Base-by-base conservation (phyloP, 2,797 vertebrate species). In the Enteromius thamalakanensis region DNA sequence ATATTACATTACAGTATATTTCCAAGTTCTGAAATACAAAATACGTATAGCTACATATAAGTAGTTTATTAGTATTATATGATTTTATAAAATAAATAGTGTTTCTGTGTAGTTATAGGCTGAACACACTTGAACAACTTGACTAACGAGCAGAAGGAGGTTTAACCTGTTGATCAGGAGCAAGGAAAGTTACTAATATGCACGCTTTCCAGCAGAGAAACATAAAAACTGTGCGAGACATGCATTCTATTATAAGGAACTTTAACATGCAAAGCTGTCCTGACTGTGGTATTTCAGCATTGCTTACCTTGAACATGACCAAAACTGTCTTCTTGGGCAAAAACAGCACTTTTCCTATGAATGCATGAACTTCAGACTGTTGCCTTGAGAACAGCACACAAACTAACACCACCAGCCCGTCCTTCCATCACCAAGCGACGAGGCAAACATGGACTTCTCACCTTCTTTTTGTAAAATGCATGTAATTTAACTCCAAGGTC, bases 381-480 rank as follows among this genome's bases (percentile, higher is more conserved):
- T 92, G 89, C 92, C 93, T 88, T 90, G 93, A 89, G 87, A 89
- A 93, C 93, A 79, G 29, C 83, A 80, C 51, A 85, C 88, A 87
- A 92, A 92, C 91, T 87, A 85, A 65, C 37, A 26, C 32, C 80
- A 83, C 89, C 87, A 85, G 88, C 89, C 62, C 82, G 87, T 37
- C 49, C 49, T 58, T 65, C 65, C 51, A 90, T 94, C 88, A 85
- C 93, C 77, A 85, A 80, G 89, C 67, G 81, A 88, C 80, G 21
- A 49, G 19, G 14, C n/a, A 58, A 62, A 49, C 76, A 32, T 14
- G 34, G 11, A n/a, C 29, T 21, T 78, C 49, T 76, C 23, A 37
- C 10, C 60, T 29, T 11, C n/a, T 45, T 68, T 55, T 45, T 19
- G 15, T 34, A 55, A 60, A 34, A 32, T 21, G 3, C 62, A 32